Percentiles rank a stretch among this genome's conserved stretches.
Evolutionary conservation across 2,113 vertebrate species (phyloP).

Genomic region (Psephotus haematonotus): DNA sequence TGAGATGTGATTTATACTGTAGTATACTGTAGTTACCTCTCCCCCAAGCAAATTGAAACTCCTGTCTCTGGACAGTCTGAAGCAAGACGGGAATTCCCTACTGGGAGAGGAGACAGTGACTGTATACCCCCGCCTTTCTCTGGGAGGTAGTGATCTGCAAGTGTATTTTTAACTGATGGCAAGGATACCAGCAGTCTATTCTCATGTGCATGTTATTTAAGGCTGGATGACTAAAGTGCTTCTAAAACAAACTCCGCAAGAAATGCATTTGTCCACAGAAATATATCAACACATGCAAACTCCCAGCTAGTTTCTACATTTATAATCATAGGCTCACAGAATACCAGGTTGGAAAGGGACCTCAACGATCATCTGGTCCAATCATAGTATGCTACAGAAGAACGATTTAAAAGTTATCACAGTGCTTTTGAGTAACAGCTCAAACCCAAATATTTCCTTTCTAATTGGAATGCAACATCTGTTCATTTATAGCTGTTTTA

Average conservation of each 20-base stretch:
- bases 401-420: background rate
- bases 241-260: constrained; percentile 25
- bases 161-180: constrained; percentile 39
- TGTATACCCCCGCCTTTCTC: background rate
- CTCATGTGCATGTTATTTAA: constrained; percentile 41
- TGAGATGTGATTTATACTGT: background rate
- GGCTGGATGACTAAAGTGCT: constrained; percentile 35
- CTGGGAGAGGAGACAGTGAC: constrained; percentile 1
- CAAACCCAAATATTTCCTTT: background rate
- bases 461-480: background rate
- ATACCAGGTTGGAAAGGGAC: background rate
- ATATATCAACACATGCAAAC: background rate
- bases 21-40: background rate
- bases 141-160: background rate
- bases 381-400: background rate
- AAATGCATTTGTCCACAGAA: constrained; percentile 3
- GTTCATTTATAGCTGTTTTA: background rate
- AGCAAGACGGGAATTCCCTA: background rate
- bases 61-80: background rate
- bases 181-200: constrained; percentile 41
- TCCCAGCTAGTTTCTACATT: background rate
- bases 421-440: background rate
- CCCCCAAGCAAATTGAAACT: background rate
- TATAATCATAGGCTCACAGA: background rate
- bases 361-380: background rate